Evolutionary conservation across 2,888 invertebrate genomes (phyloP).

Genomic region (Osmoderma eremita): DNA sequence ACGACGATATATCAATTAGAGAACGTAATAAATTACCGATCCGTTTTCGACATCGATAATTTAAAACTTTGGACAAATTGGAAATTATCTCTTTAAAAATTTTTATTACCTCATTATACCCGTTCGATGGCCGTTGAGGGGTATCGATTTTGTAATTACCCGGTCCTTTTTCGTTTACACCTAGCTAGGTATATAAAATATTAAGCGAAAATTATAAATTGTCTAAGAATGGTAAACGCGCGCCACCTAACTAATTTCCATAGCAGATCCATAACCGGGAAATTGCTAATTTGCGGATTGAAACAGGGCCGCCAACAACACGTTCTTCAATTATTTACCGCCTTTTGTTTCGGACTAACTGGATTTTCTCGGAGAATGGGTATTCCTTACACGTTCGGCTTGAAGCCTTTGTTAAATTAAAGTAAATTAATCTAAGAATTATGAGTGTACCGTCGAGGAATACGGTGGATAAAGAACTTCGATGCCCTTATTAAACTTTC

Average conservation of each 20-base stretch:
- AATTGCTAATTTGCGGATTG: constrained; percentile 57
- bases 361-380: constrained; percentile 52
- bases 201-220: constrained; percentile 32
- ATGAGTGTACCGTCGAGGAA: constrained; percentile 46
- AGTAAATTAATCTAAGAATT: constrained; percentile 55
- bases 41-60: constrained; percentile 22
- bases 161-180: not conserved
- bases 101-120: constrained; percentile 32
- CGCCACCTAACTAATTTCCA: constrained; percentile 50
- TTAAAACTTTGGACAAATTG: constrained; percentile 32
- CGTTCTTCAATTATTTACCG: constrained; percentile 60
- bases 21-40: constrained; percentile 26
- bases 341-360: constrained; percentile 60
- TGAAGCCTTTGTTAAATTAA: constrained; percentile 58
- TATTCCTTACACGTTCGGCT: constrained; percentile 57
- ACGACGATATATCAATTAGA: constrained; percentile 25
- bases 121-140: constrained; percentile 7
- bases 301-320: constrained; percentile 53
- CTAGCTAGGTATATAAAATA: constrained; percentile 7
- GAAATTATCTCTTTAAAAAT: constrained; percentile 31
- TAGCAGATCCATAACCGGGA: constrained; percentile 53
- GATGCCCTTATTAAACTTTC: constrained; percentile 42
- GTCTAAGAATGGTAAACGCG: constrained; percentile 28
- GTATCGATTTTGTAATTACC: constrained; percentile 36
- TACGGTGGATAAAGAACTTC: constrained; percentile 36